A percentile compares a stretch with the other conserved stretches of the same genome.
phyloP scores from a whole-genome alignment of 2,888 invertebrate species.

The Heliconius cydno region DNA sequence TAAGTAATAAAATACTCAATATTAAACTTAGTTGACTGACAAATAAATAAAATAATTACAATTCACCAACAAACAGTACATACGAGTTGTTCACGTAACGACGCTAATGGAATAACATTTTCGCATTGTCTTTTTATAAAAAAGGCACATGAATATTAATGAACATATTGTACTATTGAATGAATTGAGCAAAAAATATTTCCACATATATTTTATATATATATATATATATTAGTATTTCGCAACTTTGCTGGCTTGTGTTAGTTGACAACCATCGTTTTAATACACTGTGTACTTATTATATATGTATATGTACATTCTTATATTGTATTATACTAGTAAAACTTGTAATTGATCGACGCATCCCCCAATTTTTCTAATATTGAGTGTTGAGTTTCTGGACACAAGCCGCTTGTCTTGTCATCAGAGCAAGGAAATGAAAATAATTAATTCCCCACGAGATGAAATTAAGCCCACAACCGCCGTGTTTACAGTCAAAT shows the following conservation, averaged over 20 bases:
- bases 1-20: background rate
- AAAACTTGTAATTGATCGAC: background rate
- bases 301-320: background rate
- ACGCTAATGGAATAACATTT: conserved; percentile 10
- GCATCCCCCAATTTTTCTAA: too few relatives aligned
- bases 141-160: conserved; percentile 15
- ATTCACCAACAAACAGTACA: conserved; percentile 10
- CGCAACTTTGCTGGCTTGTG: background rate
- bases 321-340: background rate
- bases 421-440: too few relatives aligned
- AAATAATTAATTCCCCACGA: too few relatives aligned
- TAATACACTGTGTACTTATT: background rate
- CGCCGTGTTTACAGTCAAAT: too few relatives aligned
- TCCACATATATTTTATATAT: background rate
- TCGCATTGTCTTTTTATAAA: conserved; percentile 18
- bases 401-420: too few relatives aligned
- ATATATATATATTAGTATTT: background rate
- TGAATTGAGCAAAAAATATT: conserved; percentile 10
- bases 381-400: too few relatives aligned
- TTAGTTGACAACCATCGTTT: background rate
- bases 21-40: background rate
- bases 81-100: conserved; percentile 1
- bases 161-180: conserved; percentile 28
- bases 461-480: too few relatives aligned
- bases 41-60: background rate